Evolutionary conservation across 2,888 invertebrate genomes (phyloP), one percentile per base, ranked within the genome.

Genomic region (Agrotis exclamationis): DNA sequence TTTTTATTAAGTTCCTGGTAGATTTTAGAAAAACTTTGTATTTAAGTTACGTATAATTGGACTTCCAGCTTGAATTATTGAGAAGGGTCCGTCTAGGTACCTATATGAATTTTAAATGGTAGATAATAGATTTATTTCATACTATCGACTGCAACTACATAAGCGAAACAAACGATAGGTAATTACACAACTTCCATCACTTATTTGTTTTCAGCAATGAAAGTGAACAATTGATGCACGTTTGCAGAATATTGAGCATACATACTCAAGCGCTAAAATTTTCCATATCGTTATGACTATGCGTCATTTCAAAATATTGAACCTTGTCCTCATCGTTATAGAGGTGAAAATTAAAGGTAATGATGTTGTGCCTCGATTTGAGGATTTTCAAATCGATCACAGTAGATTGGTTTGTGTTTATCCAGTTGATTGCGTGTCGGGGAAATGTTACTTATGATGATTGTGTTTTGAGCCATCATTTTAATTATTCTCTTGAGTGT

Each of bases 321-420:
- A 78, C 82, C 72, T 68, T 78, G 54, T n/a, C 1, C 0, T 18
- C 14, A 11, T 67, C 1, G 18, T 0, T 2, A 7, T 54, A 77
- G 58, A 50, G 74, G 20, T 65, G 70, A 65, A 63, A 71, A 60
- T 75, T 28, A 50, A 69, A 20, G 20, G 28, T 39, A 28, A 50
- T 59, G 1, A 44, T 53, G 48, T 11, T 56, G 44, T 65, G 63
- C 75, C 59, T 73, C 67, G 79, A 80, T 85, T 82, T 70, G 72
- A 78, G 71, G 68, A 83, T 80, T 80, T 76, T 80, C 77, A 77
- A 85, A 85, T 84, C 74, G 78, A 83, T 81, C 70, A 78, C 75
- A 57, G 66, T 66, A 69, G 75, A 78, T 83, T 80, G 82, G 72
- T 83, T 75, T 77, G 78, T 78, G 78, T 84, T 83, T 84, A 84